Base-by-base conservation (phyloP, 2,113 vertebrate genomes). In the Spea multiplicata region DNA sequence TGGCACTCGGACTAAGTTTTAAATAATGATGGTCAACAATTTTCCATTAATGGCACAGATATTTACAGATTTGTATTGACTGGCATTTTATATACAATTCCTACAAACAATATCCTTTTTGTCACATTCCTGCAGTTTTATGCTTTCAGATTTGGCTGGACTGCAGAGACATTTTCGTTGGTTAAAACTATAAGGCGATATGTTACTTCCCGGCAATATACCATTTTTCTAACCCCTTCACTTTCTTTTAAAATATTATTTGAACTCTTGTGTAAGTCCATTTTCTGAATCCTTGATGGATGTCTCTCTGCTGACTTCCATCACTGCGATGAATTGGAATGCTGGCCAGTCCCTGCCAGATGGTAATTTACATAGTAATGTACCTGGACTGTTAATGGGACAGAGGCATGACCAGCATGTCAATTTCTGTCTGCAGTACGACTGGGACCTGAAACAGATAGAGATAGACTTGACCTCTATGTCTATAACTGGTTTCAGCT, bases 351-450 rank as follows among this genome's bases (percentile, higher is more conserved):
- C 45, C 13, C 44, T 61, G 71, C 71, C 71, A 70, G 67, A 70
- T 70, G 47, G 67, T 70, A 70, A 73, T 73, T 73, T 73, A 47
- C 71, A 61, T 73, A 73, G 71, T 72, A 73, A 73, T 73, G 45
- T 73, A 73, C 44, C 53, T 73, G 52, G 46, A 57, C 52, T 73
- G 44, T 73, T 61, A 73, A 73, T 73, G 71, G 55, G 14, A 62
- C n/a, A 13, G 6, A 73, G 14, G 14, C 67, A 70, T 70, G 67
- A 70, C 47, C 67, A 16, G 71, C 44, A 73, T 73, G 53, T 61
- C 71, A 47, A 59, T 61, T 73, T 73, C 5, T 46, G 12, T 45
- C 12, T 62, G 71, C 44, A 16, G 44, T 61, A 47, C 6, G 47
- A 16, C 13, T 47, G 53, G 44, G 55, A 61, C 55, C 12, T 73